Conservation (phyloP, 2,797 vertebrate genomes). For the Menidia menidia region DNA sequence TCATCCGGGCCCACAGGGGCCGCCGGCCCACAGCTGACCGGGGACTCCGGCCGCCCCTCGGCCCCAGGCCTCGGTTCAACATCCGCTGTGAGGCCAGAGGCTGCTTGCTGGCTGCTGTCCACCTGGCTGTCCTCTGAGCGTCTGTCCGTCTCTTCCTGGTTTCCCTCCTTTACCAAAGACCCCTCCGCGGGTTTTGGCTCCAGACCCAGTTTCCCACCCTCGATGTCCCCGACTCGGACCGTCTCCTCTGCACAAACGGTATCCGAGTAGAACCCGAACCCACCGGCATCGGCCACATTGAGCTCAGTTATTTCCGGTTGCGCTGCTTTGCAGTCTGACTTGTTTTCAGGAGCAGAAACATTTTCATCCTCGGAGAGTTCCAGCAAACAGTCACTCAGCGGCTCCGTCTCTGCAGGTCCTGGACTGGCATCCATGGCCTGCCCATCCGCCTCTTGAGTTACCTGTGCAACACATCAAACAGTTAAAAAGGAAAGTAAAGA, state of each 20-base stretch:
- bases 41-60: conserved; percentile 38
- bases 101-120: conserved; percentile 4
- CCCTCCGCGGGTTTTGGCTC: conserved; percentile 22
- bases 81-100: neutral
- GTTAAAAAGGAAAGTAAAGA: neutral
- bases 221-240: neutral
- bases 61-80: neutral
- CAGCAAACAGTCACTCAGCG: neutral
- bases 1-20: conserved; percentile 66
- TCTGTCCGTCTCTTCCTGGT: conserved; percentile 43
- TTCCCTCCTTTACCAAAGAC: conserved; percentile 60
- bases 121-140: conserved; percentile 9
- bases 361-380: neutral
- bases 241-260: conserved; percentile 8
- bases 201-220: conserved; percentile 3
- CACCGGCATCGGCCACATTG: neutral
- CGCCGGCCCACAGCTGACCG: conserved; percentile 77
- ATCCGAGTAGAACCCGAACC: conserved; percentile 7
- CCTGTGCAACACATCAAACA: conserved; percentile 33
- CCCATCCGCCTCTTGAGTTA: neutral
- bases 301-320: conserved; percentile 3
- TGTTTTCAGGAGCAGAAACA: conserved; percentile 9
- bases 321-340: conserved; percentile 3
- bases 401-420: conserved; percentile 18
- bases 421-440: conserved; percentile 35